Base-by-base conservation (phyloP, 1,140 invertebrate species). In the Achatina immaculata region DNA sequence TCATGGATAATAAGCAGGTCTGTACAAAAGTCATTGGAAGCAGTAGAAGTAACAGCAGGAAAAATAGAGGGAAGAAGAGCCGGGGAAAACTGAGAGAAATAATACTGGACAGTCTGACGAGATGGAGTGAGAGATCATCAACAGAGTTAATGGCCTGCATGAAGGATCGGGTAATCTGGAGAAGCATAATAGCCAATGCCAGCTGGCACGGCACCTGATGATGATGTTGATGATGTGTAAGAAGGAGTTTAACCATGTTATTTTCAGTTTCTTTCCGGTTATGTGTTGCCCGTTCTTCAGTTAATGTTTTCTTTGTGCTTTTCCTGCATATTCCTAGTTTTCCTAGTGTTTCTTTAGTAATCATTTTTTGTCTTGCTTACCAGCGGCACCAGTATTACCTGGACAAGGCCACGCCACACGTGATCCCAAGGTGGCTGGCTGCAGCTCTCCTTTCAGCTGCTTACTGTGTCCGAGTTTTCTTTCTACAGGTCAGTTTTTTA, bases 381-480 rank as follows among this genome's bases (percentile, higher is more conserved):
- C 81, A 89, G 88, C 73, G 86, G 43, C 86, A 89, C 43, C 88
- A 88, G 74, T 82, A 82, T 77, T 82, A 85, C 38, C 71, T 89
- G 73, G 88, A 89, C 71, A 84, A 85, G 58, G 81, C 85, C 19
- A 89, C 88, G 40, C 88, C 88, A 31, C 84, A 88, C 76, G 43
- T 77, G 7, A 79, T 66, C 21, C 77, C 81, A 14, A 79, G 88
- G 83, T 89, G 88, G 88, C 40, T 83, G 28, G 75, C 84, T 43
- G 83, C 84, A 42, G 24, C 74, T 31, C 0, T 86, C 24, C 69
- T 88, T 24, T 42, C 81, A 76, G 0, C 84, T 34, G 40, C 81
- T 19, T 89, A 89, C 82, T 78, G 83, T 65, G 31, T 89, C 28
- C 81, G 88, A 69, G 88, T 89, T 19, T 87, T 86, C 79, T 75